phyloP scores from a whole-genome alignment of 2,113 vertebrate genomes.

The Oryzias celebensis region DNA sequence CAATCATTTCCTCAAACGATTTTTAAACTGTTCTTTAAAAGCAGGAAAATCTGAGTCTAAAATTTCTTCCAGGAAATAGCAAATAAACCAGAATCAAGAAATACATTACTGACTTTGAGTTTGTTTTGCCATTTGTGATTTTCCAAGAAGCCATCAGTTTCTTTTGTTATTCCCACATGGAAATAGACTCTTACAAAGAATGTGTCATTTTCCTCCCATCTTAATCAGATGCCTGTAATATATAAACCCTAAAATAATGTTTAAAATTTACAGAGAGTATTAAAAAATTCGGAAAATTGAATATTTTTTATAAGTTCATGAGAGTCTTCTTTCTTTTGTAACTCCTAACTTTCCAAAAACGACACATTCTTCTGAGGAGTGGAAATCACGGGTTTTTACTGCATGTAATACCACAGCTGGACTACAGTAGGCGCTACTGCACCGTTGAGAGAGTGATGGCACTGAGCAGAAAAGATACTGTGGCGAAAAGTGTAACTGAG shows the following conservation, averaged over 20 bases:
- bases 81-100: too few species aligned
- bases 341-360: conserved; percentile 39
- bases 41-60: too few species aligned
- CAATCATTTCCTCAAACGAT: too few species aligned
- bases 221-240: neutral
- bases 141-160: conserved; percentile 64
- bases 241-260: too few species aligned
- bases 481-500: conserved; percentile 43
- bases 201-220: conserved; percentile 45
- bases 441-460: conserved; percentile 46
- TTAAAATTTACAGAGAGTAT: too few species aligned
- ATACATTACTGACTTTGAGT: conserved; percentile 15
- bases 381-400: conserved; percentile 33
- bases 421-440: conserved; percentile 58
- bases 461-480: conserved; percentile 44
- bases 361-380: conserved; percentile 40
- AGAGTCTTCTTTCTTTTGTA: neutral
- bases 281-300: neutral
- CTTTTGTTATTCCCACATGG: conserved; percentile 54
- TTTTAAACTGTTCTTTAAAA: too few species aligned
- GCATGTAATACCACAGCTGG: conserved; percentile 55
- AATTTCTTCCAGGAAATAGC: too few species aligned
- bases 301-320: neutral
- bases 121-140: conserved; percentile 56
- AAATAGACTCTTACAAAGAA: conserved; percentile 45